Evolutionary conservation across 2,888 invertebrate species (phyloP).

Genomic region (Branchipolynoe longqiensis): DNA sequence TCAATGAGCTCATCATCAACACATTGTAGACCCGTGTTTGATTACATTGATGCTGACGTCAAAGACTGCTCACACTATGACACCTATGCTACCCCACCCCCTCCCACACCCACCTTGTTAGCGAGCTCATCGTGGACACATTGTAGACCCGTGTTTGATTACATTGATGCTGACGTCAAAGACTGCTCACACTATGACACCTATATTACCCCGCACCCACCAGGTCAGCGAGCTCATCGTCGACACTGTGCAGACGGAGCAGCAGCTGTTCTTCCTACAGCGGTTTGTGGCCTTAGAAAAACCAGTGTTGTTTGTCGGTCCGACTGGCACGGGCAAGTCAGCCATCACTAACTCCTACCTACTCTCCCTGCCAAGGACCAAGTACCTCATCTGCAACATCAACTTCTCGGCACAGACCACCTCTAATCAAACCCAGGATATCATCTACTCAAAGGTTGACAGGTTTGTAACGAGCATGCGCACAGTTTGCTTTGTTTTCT

Average conservation of each 20-base stretch:
- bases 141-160: too few species aligned
- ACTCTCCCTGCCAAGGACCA: conserved; percentile 76
- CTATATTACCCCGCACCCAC: too few species aligned
- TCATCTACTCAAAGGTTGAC: conserved; percentile 81
- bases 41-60: too few species aligned
- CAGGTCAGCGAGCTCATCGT: conserved; percentile 78
- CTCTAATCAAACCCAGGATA: conserved; percentile 81
- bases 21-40: too few species aligned
- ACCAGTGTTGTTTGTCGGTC: conserved; percentile 80
- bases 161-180: too few species aligned
- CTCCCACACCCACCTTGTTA: too few species aligned
- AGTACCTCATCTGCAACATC: conserved; percentile 79
- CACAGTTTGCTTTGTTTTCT: too few species aligned
- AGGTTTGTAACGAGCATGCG: conserved; percentile 75
- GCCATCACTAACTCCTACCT: conserved; percentile 81
- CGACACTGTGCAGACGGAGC: conserved; percentile 79
- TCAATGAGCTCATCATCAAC: too few species aligned
- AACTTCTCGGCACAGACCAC: conserved; percentile 81
- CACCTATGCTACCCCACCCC: too few species aligned
- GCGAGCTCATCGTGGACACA: too few species aligned
- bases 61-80: too few species aligned
- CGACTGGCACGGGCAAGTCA: conserved; percentile 81
- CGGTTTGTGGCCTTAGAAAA: conserved; percentile 72
- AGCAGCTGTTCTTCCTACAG: conserved; percentile 79
- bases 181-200: too few species aligned